Base-by-base conservation (phyloP, 2,797 vertebrate species). In the Pteropus rufus region DNA sequence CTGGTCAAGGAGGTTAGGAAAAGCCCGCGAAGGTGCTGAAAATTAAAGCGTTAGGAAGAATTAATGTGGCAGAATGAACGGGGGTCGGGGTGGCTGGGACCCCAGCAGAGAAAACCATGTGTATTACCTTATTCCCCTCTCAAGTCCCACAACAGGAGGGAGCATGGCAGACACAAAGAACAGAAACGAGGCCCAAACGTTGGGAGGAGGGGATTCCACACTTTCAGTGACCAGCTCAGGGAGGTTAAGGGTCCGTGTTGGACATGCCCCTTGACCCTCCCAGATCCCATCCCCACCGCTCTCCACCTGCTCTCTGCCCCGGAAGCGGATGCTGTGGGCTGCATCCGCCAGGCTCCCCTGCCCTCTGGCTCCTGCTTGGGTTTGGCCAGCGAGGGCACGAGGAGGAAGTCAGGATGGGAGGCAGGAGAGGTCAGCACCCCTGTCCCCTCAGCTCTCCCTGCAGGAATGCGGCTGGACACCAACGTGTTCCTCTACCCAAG, bases 401-500 rank as follows among this genome's bases (percentile, higher is more conserved):
- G 7, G 49, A 19, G 16, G 67, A 69, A 56, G 76, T 24, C 41
- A 31, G n/a, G 10, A 14, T 4, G 7, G 23, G 31, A 44, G 70
- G 41, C 44, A 26, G 81, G 15, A 23, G 39, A 29, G 1, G 19
- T 12, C 8, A 39, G 76, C 21, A 2, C 4, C 0, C 12, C n/a
- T 15, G 7, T 21, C 29, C 10, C 16, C 80, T 29, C 3, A 1
- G 23, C 7, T 60, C 29, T 36, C 41, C 12, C 39, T 0, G 3
- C 10, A 6, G 56, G 67, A 52, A 44, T 24, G 24, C 15, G 67
- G 5, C 15, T 0, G 9, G n/a, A 54, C 49, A 0, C 26, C 5
- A 24, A n/a, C 29, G 7, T 2, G 4, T 11, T 24, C 34, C 4
- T 36, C 11, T 2, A 5, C n/a, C 11, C 23, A n/a, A 23, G 36